Percentiles rank a stretch among this genome's conserved stretches.
Evolutionary conservation across 1,140 invertebrate genomes (phyloP).

Genomic region (Belonocnema kinseyi): DNA sequence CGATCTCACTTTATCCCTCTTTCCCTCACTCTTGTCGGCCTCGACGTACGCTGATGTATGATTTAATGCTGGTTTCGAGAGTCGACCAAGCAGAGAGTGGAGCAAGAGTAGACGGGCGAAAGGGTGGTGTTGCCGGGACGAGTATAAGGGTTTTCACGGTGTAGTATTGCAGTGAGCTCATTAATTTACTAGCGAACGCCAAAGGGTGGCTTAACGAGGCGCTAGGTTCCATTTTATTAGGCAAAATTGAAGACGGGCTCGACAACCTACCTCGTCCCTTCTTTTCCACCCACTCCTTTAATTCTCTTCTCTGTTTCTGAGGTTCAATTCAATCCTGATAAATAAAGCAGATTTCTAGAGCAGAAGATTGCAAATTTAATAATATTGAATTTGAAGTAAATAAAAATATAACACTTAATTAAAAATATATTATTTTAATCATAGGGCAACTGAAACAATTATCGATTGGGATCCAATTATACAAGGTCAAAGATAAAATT

Average conservation of each 20-base stretch:
- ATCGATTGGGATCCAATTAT: too few species aligned
- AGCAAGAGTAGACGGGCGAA: slow-evolving; percentile 61
- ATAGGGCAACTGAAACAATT: too few species aligned
- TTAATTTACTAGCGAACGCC: slow-evolving; percentile 72
- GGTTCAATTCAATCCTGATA: slow-evolving; percentile 1
- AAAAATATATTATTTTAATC: too few species aligned
- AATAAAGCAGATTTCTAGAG: neutral
- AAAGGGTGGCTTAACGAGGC: slow-evolving; percentile 72
- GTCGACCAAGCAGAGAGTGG: slow-evolving; percentile 63
- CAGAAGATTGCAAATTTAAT: neutral
- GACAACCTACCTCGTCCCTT: neutral
- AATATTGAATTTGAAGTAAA: too few species aligned
- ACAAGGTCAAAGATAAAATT: too few species aligned
- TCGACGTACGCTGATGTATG: slow-evolving; percentile 69
- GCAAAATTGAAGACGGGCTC: slow-evolving; percentile 65
- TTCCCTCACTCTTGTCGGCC: slow-evolving; percentile 49
- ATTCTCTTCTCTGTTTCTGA: neutral
- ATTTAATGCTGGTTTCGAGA: slow-evolving; percentile 71
- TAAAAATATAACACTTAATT: too few species aligned
- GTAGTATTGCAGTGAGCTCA: slow-evolving; percentile 73
- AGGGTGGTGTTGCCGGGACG: slow-evolving; percentile 44
- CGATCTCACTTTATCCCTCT: slow-evolving; percentile 41
- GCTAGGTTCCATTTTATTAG: slow-evolving; percentile 71
- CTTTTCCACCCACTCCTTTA: neutral
- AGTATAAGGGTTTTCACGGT: slow-evolving; percentile 70